Percentiles rank a stretch among this genome's conserved stretches.
These are phyloP conservation scores for Paramormyrops hopkinsi DNA, from an alignment of 2,797 vertebrate genomes.

Conservation along the genomic window DNA sequence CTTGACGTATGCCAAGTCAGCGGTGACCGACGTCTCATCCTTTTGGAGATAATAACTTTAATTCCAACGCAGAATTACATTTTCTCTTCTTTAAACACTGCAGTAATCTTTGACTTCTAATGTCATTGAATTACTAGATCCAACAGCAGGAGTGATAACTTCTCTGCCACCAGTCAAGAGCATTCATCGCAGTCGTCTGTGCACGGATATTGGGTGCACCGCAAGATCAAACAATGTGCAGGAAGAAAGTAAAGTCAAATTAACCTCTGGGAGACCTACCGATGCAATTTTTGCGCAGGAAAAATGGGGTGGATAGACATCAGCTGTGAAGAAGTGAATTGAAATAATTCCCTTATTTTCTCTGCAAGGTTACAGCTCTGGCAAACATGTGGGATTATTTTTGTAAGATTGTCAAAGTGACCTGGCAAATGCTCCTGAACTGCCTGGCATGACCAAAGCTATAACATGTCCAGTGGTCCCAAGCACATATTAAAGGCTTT, in stretches of 20 bases:
- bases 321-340: constrained; percentile 32
- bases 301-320: constrained; percentile 43
- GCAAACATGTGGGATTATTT: constrained; percentile 17
- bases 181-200: constrained; percentile 37
- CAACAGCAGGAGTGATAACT: constrained; percentile 48
- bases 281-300: constrained; percentile 39
- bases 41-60: constrained; percentile 71
- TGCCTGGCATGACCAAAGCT: constrained; percentile 31
- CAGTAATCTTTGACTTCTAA: constrained; percentile 62
- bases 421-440: constrained; percentile 24
- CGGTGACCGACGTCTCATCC: constrained; percentile 31
- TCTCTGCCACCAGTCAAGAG: constrained; percentile 42
- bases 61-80: constrained; percentile 63
- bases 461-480: background rate
- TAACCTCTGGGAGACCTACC: constrained; percentile 54
- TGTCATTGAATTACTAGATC: constrained; percentile 61
- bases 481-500: constrained; percentile 4
- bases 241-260: constrained; percentile 60
- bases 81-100: constrained; percentile 66
- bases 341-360: constrained; percentile 42
- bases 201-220: constrained; percentile 49
- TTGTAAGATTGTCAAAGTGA: constrained; percentile 5
- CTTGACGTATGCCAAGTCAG: constrained; percentile 22
- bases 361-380: constrained; percentile 26
- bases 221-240: constrained; percentile 51